Conservation (phyloP, 64 coral and sea anemone genomes). For the Montipora foliosa region DNA sequence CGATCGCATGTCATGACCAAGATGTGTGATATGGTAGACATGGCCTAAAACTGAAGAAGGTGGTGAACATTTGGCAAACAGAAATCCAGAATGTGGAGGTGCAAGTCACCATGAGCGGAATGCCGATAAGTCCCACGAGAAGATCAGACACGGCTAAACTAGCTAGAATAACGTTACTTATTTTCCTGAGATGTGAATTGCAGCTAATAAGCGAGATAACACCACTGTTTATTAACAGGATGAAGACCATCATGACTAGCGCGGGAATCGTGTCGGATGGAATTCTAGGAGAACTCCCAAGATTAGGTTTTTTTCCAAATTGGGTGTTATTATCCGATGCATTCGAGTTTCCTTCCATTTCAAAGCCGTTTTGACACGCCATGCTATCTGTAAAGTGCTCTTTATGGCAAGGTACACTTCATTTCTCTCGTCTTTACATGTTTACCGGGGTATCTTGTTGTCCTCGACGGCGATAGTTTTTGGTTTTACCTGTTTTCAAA, state of each 20-base stretch:
- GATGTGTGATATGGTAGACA: constrained; percentile 68
- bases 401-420: too few relatives aligned
- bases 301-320: not conserved
- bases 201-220: constrained; percentile 42
- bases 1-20: constrained; percentile 65
- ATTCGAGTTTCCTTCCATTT: not conserved
- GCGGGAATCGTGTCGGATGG: constrained; percentile 29
- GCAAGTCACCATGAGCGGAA: constrained; percentile 52
- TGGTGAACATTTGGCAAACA: constrained; percentile 32
- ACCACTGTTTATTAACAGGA: constrained; percentile 27
- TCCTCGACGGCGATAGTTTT: too few relatives aligned
- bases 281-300: not conserved
- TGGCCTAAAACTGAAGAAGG: constrained; percentile 45
- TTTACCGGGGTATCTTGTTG: too few relatives aligned
- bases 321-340: not conserved
- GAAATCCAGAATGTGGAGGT: not conserved
- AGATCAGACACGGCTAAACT: constrained; percentile 65
- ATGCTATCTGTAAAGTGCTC: not conserved
- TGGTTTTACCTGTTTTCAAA: too few relatives aligned
- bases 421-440: too few relatives aligned
- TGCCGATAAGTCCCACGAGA: constrained; percentile 23
- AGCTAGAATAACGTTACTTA: constrained; percentile 54
- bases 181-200: constrained; percentile 9
- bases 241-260: constrained; percentile 26
- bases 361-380: not conserved